Percentiles rank a stretch among this genome's conserved stretches.
These are phyloP conservation scores for Papilio helenus DNA, from an alignment of 1,140 invertebrate genomes.

Conservation along the genomic window DNA sequence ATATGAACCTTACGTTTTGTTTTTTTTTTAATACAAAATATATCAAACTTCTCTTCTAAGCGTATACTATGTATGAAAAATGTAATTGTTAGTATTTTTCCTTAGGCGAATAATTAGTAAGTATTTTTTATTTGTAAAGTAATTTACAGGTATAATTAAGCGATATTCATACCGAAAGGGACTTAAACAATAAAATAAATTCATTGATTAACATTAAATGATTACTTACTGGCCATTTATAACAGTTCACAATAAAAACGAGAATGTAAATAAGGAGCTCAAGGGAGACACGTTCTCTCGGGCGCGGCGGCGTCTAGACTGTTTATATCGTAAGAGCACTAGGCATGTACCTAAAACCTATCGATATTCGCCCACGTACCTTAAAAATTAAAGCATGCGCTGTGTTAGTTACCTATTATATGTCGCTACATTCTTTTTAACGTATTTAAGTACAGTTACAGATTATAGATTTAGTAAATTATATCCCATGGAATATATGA, in stretches of 20 bases:
- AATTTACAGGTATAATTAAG: neutral
- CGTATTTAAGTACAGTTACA: no score
- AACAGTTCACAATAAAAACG: neutral
- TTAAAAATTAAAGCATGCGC: neutral
- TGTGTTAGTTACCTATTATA: neutral
- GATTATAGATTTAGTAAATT: no score
- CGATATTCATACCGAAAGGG: neutral
- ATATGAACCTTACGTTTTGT: neutral
- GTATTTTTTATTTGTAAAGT: neutral
- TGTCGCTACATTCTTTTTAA: neutral
- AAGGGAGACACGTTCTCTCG: conserved; percentile 15
- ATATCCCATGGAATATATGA: no score
- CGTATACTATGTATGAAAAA: neutral
- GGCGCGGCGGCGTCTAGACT: conserved; percentile 24
- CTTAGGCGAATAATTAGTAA: neutral
- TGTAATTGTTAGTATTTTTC: neutral
- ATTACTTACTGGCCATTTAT: conserved; percentile 24
- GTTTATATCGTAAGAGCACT: conserved; percentile 12
- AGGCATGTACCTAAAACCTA: neutral
- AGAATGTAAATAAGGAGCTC: conserved; percentile 10
- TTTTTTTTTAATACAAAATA: neutral
- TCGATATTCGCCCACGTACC: neutral
- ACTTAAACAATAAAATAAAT: neutral
- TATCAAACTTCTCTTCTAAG: neutral
- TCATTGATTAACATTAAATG: neutral